Percentiles rank a stretch among this genome's conserved stretches.
These are phyloP conservation scores for Mamestra brassicae DNA, from an alignment of 2,888 invertebrate species.

Conservation along the genomic window DNA sequence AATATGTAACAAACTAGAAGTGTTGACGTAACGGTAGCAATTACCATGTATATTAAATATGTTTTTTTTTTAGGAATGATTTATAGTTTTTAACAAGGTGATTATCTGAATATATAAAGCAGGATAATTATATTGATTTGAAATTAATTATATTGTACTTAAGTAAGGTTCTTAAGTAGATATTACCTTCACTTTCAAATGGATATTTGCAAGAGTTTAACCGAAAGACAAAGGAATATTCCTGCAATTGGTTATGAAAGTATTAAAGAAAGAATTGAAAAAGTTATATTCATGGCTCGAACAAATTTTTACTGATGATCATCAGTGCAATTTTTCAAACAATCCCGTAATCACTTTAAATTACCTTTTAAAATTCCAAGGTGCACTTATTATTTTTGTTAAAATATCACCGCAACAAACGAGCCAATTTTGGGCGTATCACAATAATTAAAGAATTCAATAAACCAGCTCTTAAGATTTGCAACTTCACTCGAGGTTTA, in stretches of 20 bases:
- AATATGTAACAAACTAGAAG: slow-evolving; percentile 45
- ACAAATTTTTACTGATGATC: slow-evolving; percentile 24
- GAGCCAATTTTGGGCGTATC: slow-evolving; percentile 71
- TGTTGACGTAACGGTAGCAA: slow-evolving; percentile 33
- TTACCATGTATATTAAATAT: slow-evolving; percentile 4
- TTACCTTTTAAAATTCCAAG: slow-evolving; percentile 68
- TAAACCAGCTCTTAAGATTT: slow-evolving; percentile 70
- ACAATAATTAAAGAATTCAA: slow-evolving; percentile 78
- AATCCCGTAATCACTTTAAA: slow-evolving; percentile 47
- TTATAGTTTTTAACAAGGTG: slow-evolving; percentile 12
- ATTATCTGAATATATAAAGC: slow-evolving; percentile 14
- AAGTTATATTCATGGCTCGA: background rate
- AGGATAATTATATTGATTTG: slow-evolving; percentile 45
- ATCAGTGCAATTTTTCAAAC: slow-evolving; percentile 48
- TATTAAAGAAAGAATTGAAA: background rate
- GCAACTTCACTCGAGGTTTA: slow-evolving; percentile 59
- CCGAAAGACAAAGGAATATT: background rate
- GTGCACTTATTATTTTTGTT: slow-evolving; percentile 61
- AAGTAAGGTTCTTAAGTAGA: background rate
- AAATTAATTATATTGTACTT: slow-evolving; percentile 37
- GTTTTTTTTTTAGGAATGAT: background rate
- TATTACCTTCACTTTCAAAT: slow-evolving; percentile 10
- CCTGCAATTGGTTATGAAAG: background rate
- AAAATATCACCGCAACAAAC: slow-evolving; percentile 70
- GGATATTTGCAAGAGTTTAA: background rate